Evolutionary conservation across 2,888 invertebrate species (phyloP).

Genomic region (Athetis lepigone): DNA sequence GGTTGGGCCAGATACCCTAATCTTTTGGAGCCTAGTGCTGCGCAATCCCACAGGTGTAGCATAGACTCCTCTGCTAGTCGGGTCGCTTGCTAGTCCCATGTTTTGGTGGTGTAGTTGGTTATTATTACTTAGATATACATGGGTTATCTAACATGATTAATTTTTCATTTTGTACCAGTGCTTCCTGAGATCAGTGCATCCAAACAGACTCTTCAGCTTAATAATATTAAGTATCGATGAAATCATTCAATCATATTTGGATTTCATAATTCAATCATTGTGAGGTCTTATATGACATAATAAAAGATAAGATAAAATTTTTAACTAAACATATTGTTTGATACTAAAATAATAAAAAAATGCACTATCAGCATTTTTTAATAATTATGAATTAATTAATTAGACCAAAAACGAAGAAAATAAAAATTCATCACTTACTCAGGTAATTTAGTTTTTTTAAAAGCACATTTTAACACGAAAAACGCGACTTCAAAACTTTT

Average conservation of each 20-base stretch:
- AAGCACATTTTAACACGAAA: constrained; percentile 36
- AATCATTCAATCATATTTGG: not conserved
- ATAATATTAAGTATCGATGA: not conserved
- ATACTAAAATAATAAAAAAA: not conserved
- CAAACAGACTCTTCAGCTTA: no score
- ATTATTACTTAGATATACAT: no score
- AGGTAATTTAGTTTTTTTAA: constrained; percentile 21
- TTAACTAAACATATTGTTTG: not conserved
- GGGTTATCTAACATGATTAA: no score
- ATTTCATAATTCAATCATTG: not conserved
- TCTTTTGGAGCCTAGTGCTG: no score
- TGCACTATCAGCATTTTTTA: not conserved
- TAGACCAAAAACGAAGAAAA: not conserved
- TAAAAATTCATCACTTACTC: constrained; percentile 16
- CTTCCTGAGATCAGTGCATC: no score
- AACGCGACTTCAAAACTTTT: constrained; percentile 32
- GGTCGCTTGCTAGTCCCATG: no score
- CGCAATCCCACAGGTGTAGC: no score
- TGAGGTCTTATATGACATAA: not conserved
- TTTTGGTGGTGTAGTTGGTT: no score
- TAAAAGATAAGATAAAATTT: not conserved
- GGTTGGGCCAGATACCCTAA: no score
- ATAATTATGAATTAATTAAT: not conserved
- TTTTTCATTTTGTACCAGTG: no score
- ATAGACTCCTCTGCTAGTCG: no score